Evolutionary conservation across 2,888 invertebrate genomes (phyloP), one percentile per base, ranked within the genome.

Genomic region (Megalurothrips usitatus): DNA sequence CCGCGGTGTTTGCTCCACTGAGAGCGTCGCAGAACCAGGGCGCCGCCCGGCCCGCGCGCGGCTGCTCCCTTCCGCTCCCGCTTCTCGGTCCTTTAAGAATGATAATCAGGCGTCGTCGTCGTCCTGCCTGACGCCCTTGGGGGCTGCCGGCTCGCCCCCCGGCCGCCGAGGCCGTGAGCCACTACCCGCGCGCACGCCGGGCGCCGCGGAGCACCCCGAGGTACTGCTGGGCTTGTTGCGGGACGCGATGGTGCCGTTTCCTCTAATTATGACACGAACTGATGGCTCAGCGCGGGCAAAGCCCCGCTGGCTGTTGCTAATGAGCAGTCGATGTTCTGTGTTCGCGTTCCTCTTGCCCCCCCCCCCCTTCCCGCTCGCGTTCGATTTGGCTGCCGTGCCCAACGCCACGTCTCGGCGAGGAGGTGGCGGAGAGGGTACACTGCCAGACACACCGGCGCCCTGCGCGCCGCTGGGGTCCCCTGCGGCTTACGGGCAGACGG

Each of bases 281-380:
- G 52, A 17, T 52, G 52, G 52, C 52, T 12, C 12, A 19, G 52
- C 68, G 23, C 68, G n/a, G 58, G 58, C 58, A 58, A 19, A 19
- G 23, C 23, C 23, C 23, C 68, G 23, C 26, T 23, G 68, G 68
- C 68, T 23, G 23, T 75, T 26, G 68, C 26, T 75, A 75, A 75
- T 75, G 68, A 75, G 68, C 68, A 75, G 68, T 26, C 68, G 68
- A 75, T 75, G 68, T 75, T 75, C 68, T 58, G 58, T 43, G 34
- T 43, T 43, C 34, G 11, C 58, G 58, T 14, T 17, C 58, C 58
- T 17, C n/a, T 17, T 17, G 52, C 52, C 52, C 52, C 17, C 14
- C n/a, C n/a, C n/a, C n/a, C n/a, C n/a, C n/a, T n/a, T n/a, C n/a
- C n/a, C 52, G 52, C 17, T 17, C 58, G 19, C 14, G 58, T 75